Evolutionary conservation across 1,140 invertebrate genomes (phyloP).

Genomic region (Megathymus violae): DNA sequence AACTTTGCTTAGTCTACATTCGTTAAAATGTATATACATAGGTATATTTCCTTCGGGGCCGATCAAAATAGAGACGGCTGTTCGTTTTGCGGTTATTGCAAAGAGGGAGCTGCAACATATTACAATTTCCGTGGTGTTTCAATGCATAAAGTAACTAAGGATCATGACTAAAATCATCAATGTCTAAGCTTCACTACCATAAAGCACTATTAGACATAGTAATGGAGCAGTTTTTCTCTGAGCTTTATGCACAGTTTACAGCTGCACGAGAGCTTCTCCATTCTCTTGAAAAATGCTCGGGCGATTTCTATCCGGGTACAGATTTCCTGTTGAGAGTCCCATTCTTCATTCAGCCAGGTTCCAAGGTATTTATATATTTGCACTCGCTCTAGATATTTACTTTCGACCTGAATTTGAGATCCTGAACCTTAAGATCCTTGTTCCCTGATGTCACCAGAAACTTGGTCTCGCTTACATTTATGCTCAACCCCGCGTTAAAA

Average conservation of each 20-base stretch:
- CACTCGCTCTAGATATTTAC: conserved; percentile 14
- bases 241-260: conserved; percentile 24
- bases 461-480: conserved; percentile 34
- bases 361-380: conserved; percentile 29
- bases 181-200: too few species aligned
- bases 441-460: conserved; percentile 27
- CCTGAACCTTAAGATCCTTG: too few species aligned
- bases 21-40: not conserved
- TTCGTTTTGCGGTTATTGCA: conserved; percentile 6
- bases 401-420: conserved; percentile 18
- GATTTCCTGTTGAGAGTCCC: conserved; percentile 29
- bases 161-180: too few species aligned
- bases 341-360: conserved; percentile 31
- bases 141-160: not conserved
- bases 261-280: conserved; percentile 31
- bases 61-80: not conserved
- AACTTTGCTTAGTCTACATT: not conserved
- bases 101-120: not conserved
- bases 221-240: too few species aligned
- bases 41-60: conserved; percentile 12
- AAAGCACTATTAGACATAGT: too few species aligned
- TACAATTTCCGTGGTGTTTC: not conserved
- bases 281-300: conserved; percentile 23
- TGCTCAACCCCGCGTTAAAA: conserved; percentile 25
- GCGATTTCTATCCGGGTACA: conserved; percentile 30